phyloP scores from a whole-genome alignment of 2,888 invertebrate species.

The Halocaridina rubra region DNA sequence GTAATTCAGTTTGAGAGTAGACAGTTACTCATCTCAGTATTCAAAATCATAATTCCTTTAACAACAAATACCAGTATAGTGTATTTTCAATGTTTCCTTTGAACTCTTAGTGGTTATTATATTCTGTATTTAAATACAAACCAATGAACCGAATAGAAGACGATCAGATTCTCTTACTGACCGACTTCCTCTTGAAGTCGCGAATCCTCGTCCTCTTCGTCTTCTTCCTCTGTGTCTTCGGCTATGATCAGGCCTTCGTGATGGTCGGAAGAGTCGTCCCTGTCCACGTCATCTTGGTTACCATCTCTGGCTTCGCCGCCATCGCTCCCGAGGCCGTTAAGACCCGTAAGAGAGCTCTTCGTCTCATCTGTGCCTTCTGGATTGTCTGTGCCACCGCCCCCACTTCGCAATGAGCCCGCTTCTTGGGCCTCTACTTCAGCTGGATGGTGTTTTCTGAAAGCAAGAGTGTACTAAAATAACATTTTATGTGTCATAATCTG shows the following conservation, averaged over 20 bases:
- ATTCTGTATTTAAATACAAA: too few relatives aligned
- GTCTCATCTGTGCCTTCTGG: conserved; percentile 35
- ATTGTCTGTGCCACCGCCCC: not conserved
- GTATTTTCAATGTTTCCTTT: too few relatives aligned
- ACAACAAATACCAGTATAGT: too few relatives aligned
- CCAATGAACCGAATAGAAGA: too few relatives aligned
- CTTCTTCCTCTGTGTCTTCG: conserved; percentile 47
- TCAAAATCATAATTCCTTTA: too few relatives aligned
- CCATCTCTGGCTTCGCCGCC: conserved; percentile 14
- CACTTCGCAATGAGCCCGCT: conserved; percentile 21
- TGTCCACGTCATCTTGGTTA: conserved; percentile 15
- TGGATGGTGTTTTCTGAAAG: conserved; percentile 60
- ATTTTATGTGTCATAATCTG: too few relatives aligned
- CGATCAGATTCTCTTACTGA: too few relatives aligned
- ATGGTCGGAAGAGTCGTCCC: conserved; percentile 48
- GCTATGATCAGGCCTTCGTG: conserved; percentile 44
- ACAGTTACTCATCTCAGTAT: too few relatives aligned
- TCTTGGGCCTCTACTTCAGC: conserved; percentile 61
- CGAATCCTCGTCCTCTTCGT: conserved; percentile 42
- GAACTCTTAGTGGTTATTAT: too few relatives aligned
- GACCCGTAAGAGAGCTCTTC: conserved; percentile 21
- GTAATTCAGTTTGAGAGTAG: too few relatives aligned
- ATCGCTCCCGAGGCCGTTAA: conserved; percentile 23
- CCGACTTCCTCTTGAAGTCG: conserved; percentile 20
- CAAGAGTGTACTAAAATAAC: not conserved